phyloP scores from a whole-genome alignment of 1,140 invertebrate species.

The Cydia amplana region DNA sequence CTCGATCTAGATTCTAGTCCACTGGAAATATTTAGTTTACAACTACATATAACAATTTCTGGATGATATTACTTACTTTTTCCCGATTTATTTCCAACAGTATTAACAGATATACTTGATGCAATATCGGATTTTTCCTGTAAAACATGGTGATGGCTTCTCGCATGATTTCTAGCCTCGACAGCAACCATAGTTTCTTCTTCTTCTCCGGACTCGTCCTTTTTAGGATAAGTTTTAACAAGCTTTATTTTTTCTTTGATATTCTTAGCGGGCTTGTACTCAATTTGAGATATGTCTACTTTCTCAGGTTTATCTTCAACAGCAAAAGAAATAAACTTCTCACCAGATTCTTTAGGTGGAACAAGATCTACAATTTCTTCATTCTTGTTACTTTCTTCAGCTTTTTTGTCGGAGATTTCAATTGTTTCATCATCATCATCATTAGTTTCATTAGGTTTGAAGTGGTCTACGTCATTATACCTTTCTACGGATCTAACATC shows the following conservation, averaged over 20 bases:
- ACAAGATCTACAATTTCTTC: slow-evolving; percentile 69
- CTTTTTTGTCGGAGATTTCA: slow-evolving; percentile 54
- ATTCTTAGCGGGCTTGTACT: slow-evolving; percentile 75
- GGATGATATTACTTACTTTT: slow-evolving; percentile 57
- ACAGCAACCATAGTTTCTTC: slow-evolving; percentile 82
- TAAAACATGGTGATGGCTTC: slow-evolving; percentile 59
- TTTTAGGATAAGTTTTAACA: slow-evolving; percentile 74
- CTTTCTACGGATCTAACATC: slow-evolving; percentile 81
- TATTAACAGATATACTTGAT: slow-evolving; percentile 76
- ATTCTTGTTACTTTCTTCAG: slow-evolving; percentile 53
- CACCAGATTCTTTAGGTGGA: slow-evolving; percentile 60
- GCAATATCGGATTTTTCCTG: slow-evolving; percentile 67
- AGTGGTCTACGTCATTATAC: slow-evolving; percentile 60
- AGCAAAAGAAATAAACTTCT: slow-evolving; percentile 75
- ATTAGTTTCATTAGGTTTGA: slow-evolving; percentile 53
- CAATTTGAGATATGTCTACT: slow-evolving; percentile 59
- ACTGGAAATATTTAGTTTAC: too few relatives aligned
- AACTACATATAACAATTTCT: too few relatives aligned
- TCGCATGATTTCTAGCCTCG: slow-evolving; percentile 79
- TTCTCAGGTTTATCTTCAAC: slow-evolving; percentile 76
- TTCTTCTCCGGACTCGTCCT: slow-evolving; percentile 73
- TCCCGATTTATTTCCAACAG: slow-evolving; percentile 68
- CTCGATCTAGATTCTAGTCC: too few relatives aligned
- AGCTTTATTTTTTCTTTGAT: slow-evolving; percentile 77
- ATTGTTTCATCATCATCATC: slow-evolving; percentile 49